A percentile compares a stretch with the other conserved stretches of the same genome.
These are phyloP conservation scores for Salminus brasiliensis DNA, from an alignment of 2,113 vertebrate genomes.

Conservation along the genomic window DNA sequence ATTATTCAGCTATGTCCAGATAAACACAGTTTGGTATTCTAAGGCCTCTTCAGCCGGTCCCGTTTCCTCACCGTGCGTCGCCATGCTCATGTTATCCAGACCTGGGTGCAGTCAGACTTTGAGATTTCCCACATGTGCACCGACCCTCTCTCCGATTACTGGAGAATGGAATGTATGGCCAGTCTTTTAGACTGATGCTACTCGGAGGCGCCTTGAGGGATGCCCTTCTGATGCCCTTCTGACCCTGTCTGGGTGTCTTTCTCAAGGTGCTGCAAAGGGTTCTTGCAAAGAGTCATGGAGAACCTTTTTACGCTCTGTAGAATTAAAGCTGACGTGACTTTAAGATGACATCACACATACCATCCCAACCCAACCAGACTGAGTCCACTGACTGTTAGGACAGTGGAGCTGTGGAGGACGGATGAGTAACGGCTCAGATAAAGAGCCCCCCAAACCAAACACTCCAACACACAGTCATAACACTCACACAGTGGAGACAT, in stretches of 20 bases:
- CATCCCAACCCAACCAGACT: too few species aligned
- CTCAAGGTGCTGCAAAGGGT: too few species aligned
- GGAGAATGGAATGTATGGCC: conserved; percentile 18
- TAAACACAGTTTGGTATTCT: too few species aligned
- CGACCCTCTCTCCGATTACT: neutral
- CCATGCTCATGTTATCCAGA: neutral
- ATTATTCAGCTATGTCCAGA: too few species aligned
- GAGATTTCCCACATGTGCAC: neutral
- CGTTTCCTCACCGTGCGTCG: neutral
- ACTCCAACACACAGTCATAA: neutral
- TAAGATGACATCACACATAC: too few species aligned
- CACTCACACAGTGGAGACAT: neutral
- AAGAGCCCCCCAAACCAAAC: too few species aligned
- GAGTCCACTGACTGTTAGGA: too few species aligned
- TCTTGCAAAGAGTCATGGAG: too few species aligned
- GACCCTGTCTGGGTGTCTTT: neutral
- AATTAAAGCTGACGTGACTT: too few species aligned
- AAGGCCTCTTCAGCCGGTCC: too few species aligned
- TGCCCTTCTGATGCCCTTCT: neutral
- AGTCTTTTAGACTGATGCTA: conserved; percentile 10
- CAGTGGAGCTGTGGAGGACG: too few species aligned
- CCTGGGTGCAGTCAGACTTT: neutral
- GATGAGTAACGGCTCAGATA: neutral
- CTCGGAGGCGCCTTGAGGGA: neutral
- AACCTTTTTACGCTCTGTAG: too few species aligned